Conservation (phyloP, 2,888 invertebrate species). For the Acanthosoma haemorrhoidale region DNA sequence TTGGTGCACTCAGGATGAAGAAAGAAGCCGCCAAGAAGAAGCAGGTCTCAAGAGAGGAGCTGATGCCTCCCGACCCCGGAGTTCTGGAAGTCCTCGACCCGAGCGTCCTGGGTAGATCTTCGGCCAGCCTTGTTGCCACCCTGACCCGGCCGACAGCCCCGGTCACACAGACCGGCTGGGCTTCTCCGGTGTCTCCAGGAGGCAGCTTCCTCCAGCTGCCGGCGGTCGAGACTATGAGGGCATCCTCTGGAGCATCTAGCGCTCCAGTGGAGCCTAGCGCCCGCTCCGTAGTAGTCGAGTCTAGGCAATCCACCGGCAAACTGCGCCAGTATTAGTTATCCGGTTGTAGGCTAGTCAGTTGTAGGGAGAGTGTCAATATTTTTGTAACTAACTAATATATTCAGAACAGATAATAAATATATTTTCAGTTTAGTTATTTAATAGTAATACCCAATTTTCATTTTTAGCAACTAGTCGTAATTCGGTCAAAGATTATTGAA, state of each 20-base stretch:
- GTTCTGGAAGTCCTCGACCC: constrained; percentile 28
- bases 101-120: background rate
- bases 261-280: background rate
- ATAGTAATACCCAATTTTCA: no score
- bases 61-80: background rate
- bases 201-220: background rate
- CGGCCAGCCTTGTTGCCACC: background rate
- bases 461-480: no score
- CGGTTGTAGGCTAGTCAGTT: no score
- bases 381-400: constrained; percentile 9
- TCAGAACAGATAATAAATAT: background rate
- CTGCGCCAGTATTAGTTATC: background rate
- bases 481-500: no score
- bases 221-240: background rate
- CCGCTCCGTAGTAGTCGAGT: background rate
- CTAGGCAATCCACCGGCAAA: background rate
- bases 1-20: constrained; percentile 21
- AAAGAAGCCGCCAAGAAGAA: constrained; percentile 9
- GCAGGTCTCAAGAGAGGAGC: background rate
- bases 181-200: background rate
- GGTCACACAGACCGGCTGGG: background rate
- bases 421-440: no score
- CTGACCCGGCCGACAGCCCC: background rate
- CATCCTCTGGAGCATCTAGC: background rate
- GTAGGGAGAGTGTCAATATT: background rate